Evolutionary conservation across 2,113 vertebrate species (phyloP), one percentile per base, ranked within the genome.

Genomic region (Nycticorax nycticorax): DNA sequence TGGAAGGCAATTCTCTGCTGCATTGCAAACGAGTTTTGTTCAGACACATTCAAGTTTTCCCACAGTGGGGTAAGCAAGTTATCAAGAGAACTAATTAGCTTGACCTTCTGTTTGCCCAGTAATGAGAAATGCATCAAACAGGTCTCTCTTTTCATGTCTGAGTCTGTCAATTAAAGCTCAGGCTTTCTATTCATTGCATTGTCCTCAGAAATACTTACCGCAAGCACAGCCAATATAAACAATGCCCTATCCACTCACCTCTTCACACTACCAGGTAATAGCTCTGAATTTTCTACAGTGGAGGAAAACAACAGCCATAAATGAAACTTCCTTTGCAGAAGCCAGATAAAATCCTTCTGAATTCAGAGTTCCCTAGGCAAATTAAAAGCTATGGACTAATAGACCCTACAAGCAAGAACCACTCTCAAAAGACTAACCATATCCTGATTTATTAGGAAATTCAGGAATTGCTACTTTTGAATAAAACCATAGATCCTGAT

Each of bases 1-100:
- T 84, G 59, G 53, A 96, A 91, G 35, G 43, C 24, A 95, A 85
- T 87, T 92, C 89, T 91, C 93, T 74, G 76, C 78, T 94, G 87
- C 48, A 81, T 50, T 74, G 52, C 76, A 95, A 93, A 91, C 60
- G 76, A 63, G 63, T 96, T 92, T 80, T 92, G 80, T 91, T 96
- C 94, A 91, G 88, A 89, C 60, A 95, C 39, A 93, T 41, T 68
- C 52, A 78, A 60, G 77, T 78, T 95, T 84, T 78, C 85, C 90
- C 93, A 92, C 63, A 80, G 63, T 50, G 50, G 39, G 92, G 63
- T n/a, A 80, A 93, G 85, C 53, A 95, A 90, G 90, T 83, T 97
- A 85, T 84, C 95, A 90, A 82, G 95, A 96, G 93, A 96, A 94
- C 88, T 92, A 96, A 96, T 96, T 96, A 96, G 78, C 90, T 62